Evolutionary conservation across 2,113 vertebrate genomes (phyloP).

Genomic region (Cisticola juncidis): DNA sequence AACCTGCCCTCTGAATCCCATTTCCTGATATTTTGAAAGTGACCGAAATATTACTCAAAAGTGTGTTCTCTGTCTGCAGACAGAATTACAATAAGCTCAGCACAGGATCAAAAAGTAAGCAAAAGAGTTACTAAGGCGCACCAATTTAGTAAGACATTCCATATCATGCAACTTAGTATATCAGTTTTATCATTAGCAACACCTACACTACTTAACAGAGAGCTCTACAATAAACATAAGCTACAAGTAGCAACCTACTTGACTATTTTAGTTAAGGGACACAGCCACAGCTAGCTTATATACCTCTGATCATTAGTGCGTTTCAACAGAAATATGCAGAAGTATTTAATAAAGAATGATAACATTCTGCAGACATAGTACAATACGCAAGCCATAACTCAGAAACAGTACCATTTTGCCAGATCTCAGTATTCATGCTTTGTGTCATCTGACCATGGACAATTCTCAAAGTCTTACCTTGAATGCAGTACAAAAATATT

Average conservation of each 20-base stretch:
- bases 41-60: neutral
- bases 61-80: neutral
- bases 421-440: neutral
- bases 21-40: neutral
- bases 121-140: neutral
- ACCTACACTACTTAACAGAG: neutral
- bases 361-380: neutral
- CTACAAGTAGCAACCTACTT: neutral
- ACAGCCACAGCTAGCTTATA: neutral
- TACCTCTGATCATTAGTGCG: neutral
- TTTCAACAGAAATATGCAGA: neutral
- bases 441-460: neutral
- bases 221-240: neutral
- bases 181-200: neutral
- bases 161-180: neutral
- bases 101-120: neutral
- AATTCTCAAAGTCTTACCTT: neutral
- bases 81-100: neutral
- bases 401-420: neutral
- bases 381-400: neutral
- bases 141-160: neutral
- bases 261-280: neutral
- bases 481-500: neutral
- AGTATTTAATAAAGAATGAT: neutral
- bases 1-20: neutral